Base-by-base conservation (phyloP, 2,797 vertebrate genomes). In the Oophaga sylvatica region DNA sequence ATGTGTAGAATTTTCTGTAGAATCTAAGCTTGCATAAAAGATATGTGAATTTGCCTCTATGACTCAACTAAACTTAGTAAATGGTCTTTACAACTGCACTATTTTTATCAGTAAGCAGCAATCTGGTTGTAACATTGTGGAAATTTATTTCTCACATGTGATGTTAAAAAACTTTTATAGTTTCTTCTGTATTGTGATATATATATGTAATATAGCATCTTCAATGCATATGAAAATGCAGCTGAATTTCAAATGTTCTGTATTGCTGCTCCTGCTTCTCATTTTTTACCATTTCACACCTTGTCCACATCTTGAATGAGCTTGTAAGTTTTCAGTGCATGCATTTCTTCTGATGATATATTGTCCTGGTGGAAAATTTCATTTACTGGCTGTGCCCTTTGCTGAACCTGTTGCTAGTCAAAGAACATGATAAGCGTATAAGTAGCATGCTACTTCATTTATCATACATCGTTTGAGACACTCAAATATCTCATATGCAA, bases 371-470 rank as follows among this genome's bases (percentile, higher is more conserved):
- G 95, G 95, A 95, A 97, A 98, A 98, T 99, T 99, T 99, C 97
- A 99, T 99, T 99, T 99, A 98, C 97, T 96, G 96, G 95, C 93
- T 95, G 94, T 98, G 97, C 96, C 98, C 98, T 98, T 97, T 97
- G 96, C 96, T 97, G 98, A 99, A 99, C 98, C 97, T 99, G 97
- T 98, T 98, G 97, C 97, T 97, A 97, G 96, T 97, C 97, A 96
- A 95, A 94, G 96, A 98, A 96, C 96, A 97, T 96, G 97, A 99
- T 98, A 98, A 99, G 97, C 97, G 95, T 96, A 97, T 98, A 98
- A 99, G 97, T 96, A 97, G 96, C 96, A 95, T 94, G 95, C 95
- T 94, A 95, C 96, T 98, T 98, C 97, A 99, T 99, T 99, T 97
- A 99, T 99, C 98, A 98, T 97, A 96, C 95, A 97, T 97, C 96